Conservation (phyloP, 92 coral and sea anemone species). For the Epizoanthus fatuus region DNA sequence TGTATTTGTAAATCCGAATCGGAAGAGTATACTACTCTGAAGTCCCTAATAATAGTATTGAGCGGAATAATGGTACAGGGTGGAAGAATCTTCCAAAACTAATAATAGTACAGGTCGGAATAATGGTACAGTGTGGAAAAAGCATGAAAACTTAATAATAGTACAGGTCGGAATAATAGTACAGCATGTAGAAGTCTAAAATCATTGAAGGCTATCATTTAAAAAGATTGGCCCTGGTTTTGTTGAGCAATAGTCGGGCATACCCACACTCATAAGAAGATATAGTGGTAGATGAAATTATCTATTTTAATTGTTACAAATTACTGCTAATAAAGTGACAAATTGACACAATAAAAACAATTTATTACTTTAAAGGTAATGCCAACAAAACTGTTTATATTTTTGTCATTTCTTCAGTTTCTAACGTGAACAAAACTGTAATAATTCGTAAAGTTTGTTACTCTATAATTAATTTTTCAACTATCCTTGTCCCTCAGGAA, state of each 20-base stretch:
- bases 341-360: slow-evolving; percentile 9
- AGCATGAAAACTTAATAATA: no score
- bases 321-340: slow-evolving; percentile 24
- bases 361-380: slow-evolving; percentile 9
- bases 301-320: slow-evolving; percentile 18
- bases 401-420: background rate
- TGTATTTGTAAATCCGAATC: no score
- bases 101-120: background rate
- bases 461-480: no score
- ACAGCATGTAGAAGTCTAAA: slow-evolving; percentile 17
- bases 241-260: slow-evolving; percentile 15
- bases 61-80: slow-evolving; percentile 2
- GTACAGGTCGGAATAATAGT: background rate
- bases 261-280: background rate
- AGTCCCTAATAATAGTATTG: no score
- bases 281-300: slow-evolving; percentile 2
- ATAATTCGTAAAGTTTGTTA: background rate
- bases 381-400: background rate
- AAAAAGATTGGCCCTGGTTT: background rate
- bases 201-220: slow-evolving; percentile 5
- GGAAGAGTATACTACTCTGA: no score
- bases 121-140: slow-evolving; percentile 4
- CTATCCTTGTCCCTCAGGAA: slow-evolving; percentile 33
- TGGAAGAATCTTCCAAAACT: background rate
- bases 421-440: slow-evolving; percentile 3